Conservation (phyloP, 1,140 invertebrate genomes). For the Micrasema longulum region DNA sequence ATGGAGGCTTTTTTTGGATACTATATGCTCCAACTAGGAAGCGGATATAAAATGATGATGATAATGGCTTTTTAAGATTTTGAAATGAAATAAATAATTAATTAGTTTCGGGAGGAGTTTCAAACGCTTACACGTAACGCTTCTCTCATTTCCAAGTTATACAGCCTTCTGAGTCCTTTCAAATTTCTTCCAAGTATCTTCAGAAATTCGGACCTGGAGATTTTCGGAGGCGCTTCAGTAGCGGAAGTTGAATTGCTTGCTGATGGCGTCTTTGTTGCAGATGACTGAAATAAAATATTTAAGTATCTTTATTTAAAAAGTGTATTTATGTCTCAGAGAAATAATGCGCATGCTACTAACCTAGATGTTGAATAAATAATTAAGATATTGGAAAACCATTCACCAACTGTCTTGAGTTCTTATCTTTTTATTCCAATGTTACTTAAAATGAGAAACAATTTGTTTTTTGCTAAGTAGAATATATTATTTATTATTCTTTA, state of each 20-base stretch:
- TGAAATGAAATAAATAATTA: too few species aligned
- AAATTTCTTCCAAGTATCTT: conserved; percentile 65
- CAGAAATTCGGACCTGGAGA: conserved; percentile 63
- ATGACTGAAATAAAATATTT: conserved; percentile 37
- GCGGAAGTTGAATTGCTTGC: conserved; percentile 46
- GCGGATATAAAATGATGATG: too few species aligned
- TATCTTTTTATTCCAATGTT: not conserved
- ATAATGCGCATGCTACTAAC: not conserved
- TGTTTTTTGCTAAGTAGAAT: not conserved
- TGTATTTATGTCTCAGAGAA: not conserved
- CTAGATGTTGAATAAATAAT: too few species aligned
- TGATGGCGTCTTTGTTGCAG: conserved; percentile 33
- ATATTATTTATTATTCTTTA: too few species aligned
- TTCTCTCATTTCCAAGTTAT: conserved; percentile 59
- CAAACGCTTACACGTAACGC: too few species aligned
- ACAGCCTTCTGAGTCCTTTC: conserved; percentile 62
- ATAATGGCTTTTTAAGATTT: too few species aligned
- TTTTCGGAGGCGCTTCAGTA: conserved; percentile 60
- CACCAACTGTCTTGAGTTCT: not conserved
- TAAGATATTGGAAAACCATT: not conserved
- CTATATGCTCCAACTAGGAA: too few species aligned
- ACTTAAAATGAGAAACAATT: not conserved
- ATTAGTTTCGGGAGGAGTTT: too few species aligned
- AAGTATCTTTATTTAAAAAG: too few species aligned
- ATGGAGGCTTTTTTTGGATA: too few species aligned